Evolutionary conservation across 1,140 invertebrate species (phyloP).

Genomic region (Akabosia matsudoensis): DNA sequence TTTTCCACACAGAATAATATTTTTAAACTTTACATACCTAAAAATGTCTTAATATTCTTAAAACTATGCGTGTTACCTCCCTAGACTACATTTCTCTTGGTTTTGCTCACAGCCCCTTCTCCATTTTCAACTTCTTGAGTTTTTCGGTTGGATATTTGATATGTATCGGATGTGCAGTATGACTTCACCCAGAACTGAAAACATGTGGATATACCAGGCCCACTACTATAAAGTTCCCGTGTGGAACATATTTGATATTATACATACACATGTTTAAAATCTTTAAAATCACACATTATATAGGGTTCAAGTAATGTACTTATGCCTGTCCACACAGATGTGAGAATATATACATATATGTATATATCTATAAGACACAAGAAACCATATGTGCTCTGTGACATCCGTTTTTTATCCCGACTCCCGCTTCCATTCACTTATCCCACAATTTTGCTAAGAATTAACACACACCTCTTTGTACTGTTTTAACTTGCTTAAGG

Average conservation of each 20-base stretch:
- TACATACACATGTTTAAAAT: too few relatives aligned
- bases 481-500: background rate
- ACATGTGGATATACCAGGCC: background rate
- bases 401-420: background rate
- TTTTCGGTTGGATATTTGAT: background rate
- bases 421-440: background rate
- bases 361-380: background rate
- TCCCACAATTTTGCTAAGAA: background rate
- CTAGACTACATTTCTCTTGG: background rate
- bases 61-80: background rate
- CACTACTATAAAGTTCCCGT: background rate
- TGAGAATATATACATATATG: background rate
- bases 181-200: background rate
- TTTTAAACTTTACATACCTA: slow-evolving; percentile 3
- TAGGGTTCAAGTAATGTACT: too few relatives aligned
- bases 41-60: slow-evolving; percentile 20
- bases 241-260: too few relatives aligned
- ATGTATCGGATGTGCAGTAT: background rate
- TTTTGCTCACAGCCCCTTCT: background rate
- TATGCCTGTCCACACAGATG: too few relatives aligned
- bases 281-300: too few relatives aligned
- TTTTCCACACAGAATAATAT: slow-evolving; percentile 9
- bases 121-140: background rate
- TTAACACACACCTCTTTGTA: background rate
- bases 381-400: background rate